Evolutionary conservation across 2,888 invertebrate species (phyloP).

Genomic region (Zaprionus bogoriensis): DNA sequence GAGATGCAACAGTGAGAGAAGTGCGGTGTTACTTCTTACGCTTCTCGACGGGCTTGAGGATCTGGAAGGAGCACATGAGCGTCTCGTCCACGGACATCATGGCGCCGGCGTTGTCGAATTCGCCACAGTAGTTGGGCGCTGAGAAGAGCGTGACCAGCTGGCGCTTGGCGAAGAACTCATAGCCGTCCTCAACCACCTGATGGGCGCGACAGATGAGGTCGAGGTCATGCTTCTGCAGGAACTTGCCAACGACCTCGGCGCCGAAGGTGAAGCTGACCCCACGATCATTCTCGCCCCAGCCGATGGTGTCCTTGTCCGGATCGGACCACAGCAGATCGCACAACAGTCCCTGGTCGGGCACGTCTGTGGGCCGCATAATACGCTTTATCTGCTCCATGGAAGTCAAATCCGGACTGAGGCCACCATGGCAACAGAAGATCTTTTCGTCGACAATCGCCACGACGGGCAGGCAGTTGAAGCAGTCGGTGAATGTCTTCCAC

Average conservation of each 20-base stretch:
- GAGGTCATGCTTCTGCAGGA: constrained; percentile 94
- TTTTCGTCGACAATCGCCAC: constrained; percentile 96
- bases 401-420: constrained; percentile 93
- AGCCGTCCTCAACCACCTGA: constrained; percentile 97
- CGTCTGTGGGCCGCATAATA: constrained; percentile 98
- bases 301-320: constrained; percentile 97
- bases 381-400: constrained; percentile 98
- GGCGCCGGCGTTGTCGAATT: constrained; percentile 91
- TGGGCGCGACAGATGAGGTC: constrained; percentile 99
- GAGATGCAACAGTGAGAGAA: constrained; percentile 1
- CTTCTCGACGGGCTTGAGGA: constrained; percentile 59
- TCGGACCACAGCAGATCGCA: constrained; percentile 98
- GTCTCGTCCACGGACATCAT: constrained; percentile 99
- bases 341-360: constrained; percentile 96
- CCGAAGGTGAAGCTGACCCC: constrained; percentile 99
- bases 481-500: constrained; percentile 99
- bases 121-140: constrained; percentile 93
- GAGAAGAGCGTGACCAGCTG: constrained; percentile 95
- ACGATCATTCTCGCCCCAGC: constrained; percentile 99
- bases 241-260: constrained; percentile 88
- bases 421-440: constrained; percentile 90
- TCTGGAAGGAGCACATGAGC: constrained; percentile 95
- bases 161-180: constrained; percentile 97
- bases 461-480: constrained; percentile 98
- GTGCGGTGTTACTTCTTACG: constrained; percentile 42